Conservation (phyloP, 2,888 invertebrate species). For the Endotricha flammealis region DNA sequence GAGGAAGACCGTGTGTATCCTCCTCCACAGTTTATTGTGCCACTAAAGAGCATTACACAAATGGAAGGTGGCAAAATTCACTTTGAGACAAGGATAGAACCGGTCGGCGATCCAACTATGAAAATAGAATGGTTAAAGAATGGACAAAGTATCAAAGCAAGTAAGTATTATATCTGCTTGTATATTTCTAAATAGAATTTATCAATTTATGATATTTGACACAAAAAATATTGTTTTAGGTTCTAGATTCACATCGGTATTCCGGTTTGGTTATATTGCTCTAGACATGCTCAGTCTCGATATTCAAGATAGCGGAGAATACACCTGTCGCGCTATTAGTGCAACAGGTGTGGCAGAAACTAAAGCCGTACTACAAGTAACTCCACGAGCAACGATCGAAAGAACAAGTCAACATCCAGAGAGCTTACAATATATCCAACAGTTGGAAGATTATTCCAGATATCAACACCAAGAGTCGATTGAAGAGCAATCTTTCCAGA, state of each 20-base stretch:
- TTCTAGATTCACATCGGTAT: slow-evolving; percentile 95
- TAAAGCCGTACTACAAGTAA: slow-evolving; percentile 87
- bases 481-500: slow-evolving; percentile 88
- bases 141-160: slow-evolving; percentile 93
- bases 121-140: slow-evolving; percentile 97
- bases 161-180: slow-evolving; percentile 85
- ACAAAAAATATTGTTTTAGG: slow-evolving; percentile 75
- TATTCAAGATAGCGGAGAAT: slow-evolving; percentile 92
- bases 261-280: slow-evolving; percentile 98
- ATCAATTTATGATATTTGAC: not conserved
- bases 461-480: slow-evolving; percentile 91
- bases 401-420: slow-evolving; percentile 93
- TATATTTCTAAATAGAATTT: not conserved
- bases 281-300: slow-evolving; percentile 93
- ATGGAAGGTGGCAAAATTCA: slow-evolving; percentile 95
- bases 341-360: slow-evolving; percentile 92
- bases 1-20: slow-evolving; percentile 94
- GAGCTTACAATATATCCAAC: slow-evolving; percentile 92
- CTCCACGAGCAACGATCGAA: slow-evolving; percentile 90
- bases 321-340: slow-evolving; percentile 92
- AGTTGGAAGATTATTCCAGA: slow-evolving; percentile 92
- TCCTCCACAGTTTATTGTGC: slow-evolving; percentile 94
- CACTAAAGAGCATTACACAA: slow-evolving; percentile 88
- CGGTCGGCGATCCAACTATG: slow-evolving; percentile 97
- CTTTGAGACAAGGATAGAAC: slow-evolving; percentile 98